phyloP scores from a whole-genome alignment of 2,797 vertebrate species.

The Pteropus rufus region DNA sequence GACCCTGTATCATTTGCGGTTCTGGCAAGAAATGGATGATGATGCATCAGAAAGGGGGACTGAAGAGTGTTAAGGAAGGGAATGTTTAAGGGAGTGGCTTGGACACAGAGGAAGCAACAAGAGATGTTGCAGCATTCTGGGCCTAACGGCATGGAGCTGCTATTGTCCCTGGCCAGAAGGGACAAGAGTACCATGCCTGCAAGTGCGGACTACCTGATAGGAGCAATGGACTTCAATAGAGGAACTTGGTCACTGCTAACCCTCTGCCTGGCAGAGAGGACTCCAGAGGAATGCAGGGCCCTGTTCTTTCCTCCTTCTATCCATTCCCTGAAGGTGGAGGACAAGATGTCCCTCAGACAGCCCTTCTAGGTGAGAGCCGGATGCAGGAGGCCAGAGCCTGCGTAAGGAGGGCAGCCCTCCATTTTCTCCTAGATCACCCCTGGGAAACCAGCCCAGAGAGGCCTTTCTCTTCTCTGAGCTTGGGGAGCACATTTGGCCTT shows the following conservation, averaged over 20 bases:
- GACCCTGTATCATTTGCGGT: not conserved
- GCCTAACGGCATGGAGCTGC: not conserved
- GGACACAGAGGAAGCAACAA: not conserved
- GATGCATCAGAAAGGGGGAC: not conserved
- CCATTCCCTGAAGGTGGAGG: not conserved
- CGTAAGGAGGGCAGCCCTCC: fast-evolving
- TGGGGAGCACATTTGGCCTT: fast-evolving
- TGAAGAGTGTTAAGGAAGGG: not conserved
- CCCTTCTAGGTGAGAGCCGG: not conserved
- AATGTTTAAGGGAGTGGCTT: not conserved
- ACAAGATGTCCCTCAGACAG: fast-evolving
- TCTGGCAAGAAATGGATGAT: not conserved
- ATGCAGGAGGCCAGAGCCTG: not conserved
- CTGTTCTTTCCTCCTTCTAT: not conserved
- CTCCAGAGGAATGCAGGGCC: not conserved
- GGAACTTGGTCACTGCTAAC: not conserved
- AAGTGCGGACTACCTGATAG: too few species aligned
- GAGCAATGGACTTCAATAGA: not conserved
- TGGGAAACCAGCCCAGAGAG: not conserved
- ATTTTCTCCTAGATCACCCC: not conserved
- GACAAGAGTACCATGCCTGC: fast-evolving
- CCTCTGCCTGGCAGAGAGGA: not conserved
- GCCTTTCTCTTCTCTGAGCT: not conserved
- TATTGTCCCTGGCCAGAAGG: not conserved
- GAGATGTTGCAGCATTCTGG: too few species aligned